phyloP scores from a whole-genome alignment of 2,797 vertebrate genomes.

The Crocodylus rhombifer region DNA sequence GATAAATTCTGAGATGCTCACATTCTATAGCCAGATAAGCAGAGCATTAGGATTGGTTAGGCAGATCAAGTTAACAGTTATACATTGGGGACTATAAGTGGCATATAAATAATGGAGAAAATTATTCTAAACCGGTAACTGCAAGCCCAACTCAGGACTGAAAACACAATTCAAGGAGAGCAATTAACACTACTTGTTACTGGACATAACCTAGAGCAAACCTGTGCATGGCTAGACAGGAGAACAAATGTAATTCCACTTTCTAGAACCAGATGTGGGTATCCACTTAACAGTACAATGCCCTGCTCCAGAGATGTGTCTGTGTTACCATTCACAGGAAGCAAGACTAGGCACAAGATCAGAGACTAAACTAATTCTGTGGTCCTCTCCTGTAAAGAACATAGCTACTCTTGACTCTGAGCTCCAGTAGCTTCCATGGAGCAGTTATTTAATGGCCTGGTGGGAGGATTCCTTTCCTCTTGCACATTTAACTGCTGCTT shows the following conservation, averaged over 20 bases:
- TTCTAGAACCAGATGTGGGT: neutral
- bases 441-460: neutral
- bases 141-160: neutral
- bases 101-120: rapidly evolving
- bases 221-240: neutral
- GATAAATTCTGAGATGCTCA: neutral
- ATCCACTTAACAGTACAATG: neutral
- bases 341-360: neutral
- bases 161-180: rapidly evolving
- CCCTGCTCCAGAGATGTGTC: neutral
- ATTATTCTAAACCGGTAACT: neutral
- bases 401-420: neutral
- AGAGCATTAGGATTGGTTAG: neutral
- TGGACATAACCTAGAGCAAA: neutral
- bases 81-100: neutral
- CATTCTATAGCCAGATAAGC: neutral
- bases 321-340: neutral
- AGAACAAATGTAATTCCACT: neutral
- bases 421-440: neutral
- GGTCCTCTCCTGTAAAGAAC: neutral
- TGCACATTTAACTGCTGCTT: neutral
- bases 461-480: neutral
- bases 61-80: neutral
- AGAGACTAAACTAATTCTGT: neutral
- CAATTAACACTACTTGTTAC: rapidly evolving